phyloP scores from a whole-genome alignment of 2,888 invertebrate species.

The Orchesella flavescens region DNA sequence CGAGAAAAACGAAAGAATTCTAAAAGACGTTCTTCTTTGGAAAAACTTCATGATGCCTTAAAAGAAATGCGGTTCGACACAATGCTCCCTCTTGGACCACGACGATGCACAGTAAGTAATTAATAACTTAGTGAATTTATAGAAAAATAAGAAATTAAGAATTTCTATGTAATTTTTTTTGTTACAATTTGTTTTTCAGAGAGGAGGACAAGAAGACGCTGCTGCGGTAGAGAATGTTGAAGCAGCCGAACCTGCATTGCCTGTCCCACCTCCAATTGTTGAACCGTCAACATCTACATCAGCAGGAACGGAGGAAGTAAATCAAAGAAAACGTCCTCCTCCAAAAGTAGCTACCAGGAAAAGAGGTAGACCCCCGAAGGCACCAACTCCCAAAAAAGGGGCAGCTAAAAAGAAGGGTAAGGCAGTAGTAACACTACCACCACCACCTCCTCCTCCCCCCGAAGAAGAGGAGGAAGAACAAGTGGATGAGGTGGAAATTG shows the following conservation, averaged over 20 bases:
- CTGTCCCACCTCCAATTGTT: neutral
- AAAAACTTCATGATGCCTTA: slow-evolving; percentile 71
- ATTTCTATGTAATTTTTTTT: neutral
- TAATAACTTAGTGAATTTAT: neutral
- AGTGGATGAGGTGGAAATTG: slow-evolving; percentile 5
- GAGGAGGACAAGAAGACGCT: slow-evolving; percentile 37
- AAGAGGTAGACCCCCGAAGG: slow-evolving; percentile 45
- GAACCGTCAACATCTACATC: neutral
- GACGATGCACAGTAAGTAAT: slow-evolving; percentile 63
- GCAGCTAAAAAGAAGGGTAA: too few relatives aligned
- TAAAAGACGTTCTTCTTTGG: slow-evolving; percentile 70
- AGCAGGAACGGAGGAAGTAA: neutral
- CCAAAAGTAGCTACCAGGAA: neutral
- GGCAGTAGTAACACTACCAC: too few relatives aligned
- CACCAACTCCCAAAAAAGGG: slow-evolving; percentile 10
- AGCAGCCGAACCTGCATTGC: neutral
- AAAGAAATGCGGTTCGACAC: slow-evolving; percentile 71
- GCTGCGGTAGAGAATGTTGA: neutral
- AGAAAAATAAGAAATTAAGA: neutral
- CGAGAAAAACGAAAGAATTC: slow-evolving; percentile 43
- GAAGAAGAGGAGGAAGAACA: neutral
- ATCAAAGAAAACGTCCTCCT: neutral
- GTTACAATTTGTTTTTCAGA: slow-evolving; percentile 25
- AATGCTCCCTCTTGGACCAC: slow-evolving; percentile 68
- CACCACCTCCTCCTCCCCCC: neutral